phyloP scores from a whole-genome alignment of 2,113 vertebrate genomes.

The Ailuropoda melanoleuca region DNA sequence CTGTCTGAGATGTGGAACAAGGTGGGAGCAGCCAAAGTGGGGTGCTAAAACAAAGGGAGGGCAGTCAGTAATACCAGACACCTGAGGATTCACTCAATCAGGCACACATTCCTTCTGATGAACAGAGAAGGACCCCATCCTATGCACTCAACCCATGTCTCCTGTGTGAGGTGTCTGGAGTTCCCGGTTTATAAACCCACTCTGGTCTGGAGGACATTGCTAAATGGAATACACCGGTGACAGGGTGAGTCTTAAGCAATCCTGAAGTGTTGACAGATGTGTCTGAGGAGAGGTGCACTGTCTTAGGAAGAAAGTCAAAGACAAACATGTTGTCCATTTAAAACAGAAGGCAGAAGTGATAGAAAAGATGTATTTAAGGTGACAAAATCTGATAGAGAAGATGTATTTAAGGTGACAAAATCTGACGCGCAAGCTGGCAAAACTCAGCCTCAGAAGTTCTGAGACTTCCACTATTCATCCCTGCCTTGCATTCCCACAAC shows the following conservation, averaged over 20 bases:
- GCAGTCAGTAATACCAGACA: neutral
- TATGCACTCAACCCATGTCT: neutral
- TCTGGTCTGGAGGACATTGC: neutral
- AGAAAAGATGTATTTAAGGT: neutral
- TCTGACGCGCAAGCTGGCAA: neutral
- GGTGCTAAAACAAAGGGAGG: neutral
- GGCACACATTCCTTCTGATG: neutral
- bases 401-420: neutral
- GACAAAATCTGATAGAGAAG: neutral
- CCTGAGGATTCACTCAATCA: neutral
- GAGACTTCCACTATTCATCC: neutral
- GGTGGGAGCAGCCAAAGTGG: neutral
- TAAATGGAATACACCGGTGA: neutral
- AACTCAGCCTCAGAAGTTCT: neutral
- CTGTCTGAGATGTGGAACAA: neutral
- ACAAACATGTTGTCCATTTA: neutral
- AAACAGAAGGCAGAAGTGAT: neutral
- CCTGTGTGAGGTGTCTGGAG: neutral
- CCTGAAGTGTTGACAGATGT: neutral
- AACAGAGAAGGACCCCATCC: neutral
- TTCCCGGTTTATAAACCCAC: neutral
- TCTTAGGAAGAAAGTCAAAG: neutral
- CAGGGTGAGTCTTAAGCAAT: neutral
- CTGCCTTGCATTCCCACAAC: neutral
- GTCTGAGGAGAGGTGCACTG: neutral